These are phyloP conservation scores for Drosophila seclusa DNA, from an alignment of 2,888 invertebrate genomes.

Conservation along the genomic window DNA sequence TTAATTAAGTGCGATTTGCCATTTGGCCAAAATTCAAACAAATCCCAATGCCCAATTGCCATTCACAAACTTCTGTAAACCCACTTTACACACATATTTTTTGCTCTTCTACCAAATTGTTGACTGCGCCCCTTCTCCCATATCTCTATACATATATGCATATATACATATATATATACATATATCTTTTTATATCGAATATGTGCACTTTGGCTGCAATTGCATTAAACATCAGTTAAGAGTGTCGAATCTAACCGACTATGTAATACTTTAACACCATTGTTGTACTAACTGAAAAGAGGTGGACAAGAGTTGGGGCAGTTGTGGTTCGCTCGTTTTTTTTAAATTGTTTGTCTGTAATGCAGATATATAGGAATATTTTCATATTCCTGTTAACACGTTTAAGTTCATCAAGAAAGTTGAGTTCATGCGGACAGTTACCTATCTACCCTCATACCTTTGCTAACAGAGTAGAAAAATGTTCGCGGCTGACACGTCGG, in stretches of 20 bases:
- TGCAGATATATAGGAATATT: neutral
- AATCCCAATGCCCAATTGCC: slow-evolving; percentile 63
- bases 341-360: neutral
- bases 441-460: neutral
- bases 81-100: slow-evolving; percentile 5
- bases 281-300: neutral
- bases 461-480: slow-evolving; percentile 36
- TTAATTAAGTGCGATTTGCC: slow-evolving; percentile 70
- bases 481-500: slow-evolving; percentile 65
- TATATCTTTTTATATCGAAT: slow-evolving; percentile 7
- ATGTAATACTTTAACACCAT: neutral
- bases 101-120: neutral
- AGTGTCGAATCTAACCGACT: neutral
- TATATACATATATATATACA: slow-evolving; percentile 1
- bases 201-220: slow-evolving; percentile 44
- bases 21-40: slow-evolving; percentile 58
- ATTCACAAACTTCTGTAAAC: slow-evolving; percentile 7
- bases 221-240: slow-evolving; percentile 60
- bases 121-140: neutral
- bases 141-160: neutral
- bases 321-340: neutral
- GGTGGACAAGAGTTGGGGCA: neutral
- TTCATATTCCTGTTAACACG: neutral
- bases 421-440: neutral
- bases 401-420: neutral